Percentiles rank a stretch among this genome's conserved stretches.
phyloP scores from a whole-genome alignment of 2,888 invertebrate species.

The Neria commutata region DNA sequence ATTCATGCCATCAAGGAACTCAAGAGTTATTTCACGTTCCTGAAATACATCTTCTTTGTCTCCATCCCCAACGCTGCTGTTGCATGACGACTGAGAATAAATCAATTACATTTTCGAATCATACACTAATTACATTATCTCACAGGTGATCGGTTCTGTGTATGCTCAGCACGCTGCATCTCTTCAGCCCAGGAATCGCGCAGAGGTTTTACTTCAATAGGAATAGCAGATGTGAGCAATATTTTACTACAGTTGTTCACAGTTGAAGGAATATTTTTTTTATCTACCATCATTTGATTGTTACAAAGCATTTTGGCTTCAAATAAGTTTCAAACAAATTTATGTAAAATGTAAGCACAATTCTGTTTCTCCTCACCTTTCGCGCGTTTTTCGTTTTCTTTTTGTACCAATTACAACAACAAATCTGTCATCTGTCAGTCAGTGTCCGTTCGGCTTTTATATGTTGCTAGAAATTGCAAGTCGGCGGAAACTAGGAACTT shows the following conservation, averaged over 20 bases:
- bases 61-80: slow-evolving; percentile 39
- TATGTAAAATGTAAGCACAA: background rate
- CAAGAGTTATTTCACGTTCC: slow-evolving; percentile 48
- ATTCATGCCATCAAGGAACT: slow-evolving; percentile 53
- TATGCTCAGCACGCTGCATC: slow-evolving; percentile 42
- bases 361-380: too few relatives aligned
- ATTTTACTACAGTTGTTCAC: slow-evolving; percentile 37
- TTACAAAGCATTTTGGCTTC: slow-evolving; percentile 38
- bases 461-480: too few relatives aligned
- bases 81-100: slow-evolving; percentile 36
- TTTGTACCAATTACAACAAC: too few relatives aligned
- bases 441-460: too few relatives aligned
- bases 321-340: slow-evolving; percentile 1
- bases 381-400: too few relatives aligned
- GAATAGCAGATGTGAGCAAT: slow-evolving; percentile 39
- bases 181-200: slow-evolving; percentile 49
- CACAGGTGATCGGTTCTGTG: slow-evolving; percentile 39
- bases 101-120: background rate
- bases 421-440: too few relatives aligned
- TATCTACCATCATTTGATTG: slow-evolving; percentile 40
- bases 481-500: too few relatives aligned
- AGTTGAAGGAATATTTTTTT: slow-evolving; percentile 28
- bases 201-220: slow-evolving; percentile 34
- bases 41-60: slow-evolving; percentile 1
- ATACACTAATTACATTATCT: background rate